Evolutionary conservation across 2,888 invertebrate species (phyloP).

Genomic region (Melinaea menophilus): DNA sequence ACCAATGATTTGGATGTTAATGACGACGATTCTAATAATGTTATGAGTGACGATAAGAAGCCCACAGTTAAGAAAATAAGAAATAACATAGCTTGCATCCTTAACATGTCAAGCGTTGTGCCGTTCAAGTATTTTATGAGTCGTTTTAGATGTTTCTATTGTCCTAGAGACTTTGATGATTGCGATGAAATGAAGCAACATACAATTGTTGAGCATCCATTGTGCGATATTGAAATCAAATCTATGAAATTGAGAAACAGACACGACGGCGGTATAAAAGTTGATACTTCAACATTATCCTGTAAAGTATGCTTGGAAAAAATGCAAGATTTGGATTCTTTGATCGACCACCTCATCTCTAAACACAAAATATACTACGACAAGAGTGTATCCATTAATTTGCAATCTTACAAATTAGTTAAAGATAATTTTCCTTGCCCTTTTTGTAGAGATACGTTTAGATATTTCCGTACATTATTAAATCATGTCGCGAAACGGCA

Average conservation of each 20-base stretch:
- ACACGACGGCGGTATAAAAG: constrained; percentile 56
- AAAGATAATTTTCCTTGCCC: constrained; percentile 57
- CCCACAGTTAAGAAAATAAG: constrained; percentile 48
- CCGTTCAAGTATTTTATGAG: constrained; percentile 63
- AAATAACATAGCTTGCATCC: constrained; percentile 50
- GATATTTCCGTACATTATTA: constrained; percentile 53
- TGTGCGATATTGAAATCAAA: constrained; percentile 53
- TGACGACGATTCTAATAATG: constrained; percentile 13
- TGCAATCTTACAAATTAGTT: constrained; percentile 51
- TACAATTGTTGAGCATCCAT: constrained; percentile 51
- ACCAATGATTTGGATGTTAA: not conserved
- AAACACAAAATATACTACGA: constrained; percentile 49
- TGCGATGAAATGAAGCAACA: constrained; percentile 57
- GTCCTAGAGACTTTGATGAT: constrained; percentile 54
- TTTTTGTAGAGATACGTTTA: constrained; percentile 46
- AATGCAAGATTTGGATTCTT: constrained; percentile 41
- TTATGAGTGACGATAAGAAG: constrained; percentile 41
- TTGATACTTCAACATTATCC: constrained; percentile 52
- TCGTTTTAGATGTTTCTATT: constrained; percentile 64
- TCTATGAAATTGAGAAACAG: constrained; percentile 55
- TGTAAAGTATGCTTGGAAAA: constrained; percentile 52
- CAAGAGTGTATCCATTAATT: constrained; percentile 41
- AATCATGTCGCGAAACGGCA: constrained; percentile 53
- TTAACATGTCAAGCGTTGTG: constrained; percentile 60
- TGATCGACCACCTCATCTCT: constrained; percentile 47